Evolutionary conservation across 2,113 vertebrate genomes (phyloP).

Genomic region (Percopsis transmontana): DNA sequence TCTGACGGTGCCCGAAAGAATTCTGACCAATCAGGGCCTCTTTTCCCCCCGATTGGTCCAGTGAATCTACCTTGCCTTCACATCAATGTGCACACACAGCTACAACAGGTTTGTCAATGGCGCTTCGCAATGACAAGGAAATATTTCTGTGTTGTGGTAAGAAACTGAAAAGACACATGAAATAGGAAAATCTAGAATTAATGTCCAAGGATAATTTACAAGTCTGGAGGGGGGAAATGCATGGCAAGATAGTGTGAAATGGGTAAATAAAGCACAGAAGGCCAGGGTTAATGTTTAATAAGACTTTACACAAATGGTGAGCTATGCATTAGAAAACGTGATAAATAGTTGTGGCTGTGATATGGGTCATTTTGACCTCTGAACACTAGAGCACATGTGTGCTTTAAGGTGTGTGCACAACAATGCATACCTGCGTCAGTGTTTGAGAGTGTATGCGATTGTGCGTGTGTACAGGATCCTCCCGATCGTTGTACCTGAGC

Average conservation of each 20-base stretch:
- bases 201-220: neutral
- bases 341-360: conserved; percentile 21
- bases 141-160: too few relatives aligned
- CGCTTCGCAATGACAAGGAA: too few relatives aligned
- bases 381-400: neutral
- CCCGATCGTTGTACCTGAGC: conserved; percentile 78
- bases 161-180: neutral
- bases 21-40: too few relatives aligned
- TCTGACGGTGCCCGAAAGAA: too few relatives aligned
- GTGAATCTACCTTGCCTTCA: too few relatives aligned
- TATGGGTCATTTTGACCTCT: neutral
- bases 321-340: conserved; percentile 23
- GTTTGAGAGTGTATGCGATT: neutral
- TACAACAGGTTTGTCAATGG: too few relatives aligned
- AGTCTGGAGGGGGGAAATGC: too few relatives aligned
- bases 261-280: conserved; percentile 54
- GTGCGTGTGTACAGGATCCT: neutral
- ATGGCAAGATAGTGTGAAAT: conserved; percentile 42
- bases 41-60: too few relatives aligned
- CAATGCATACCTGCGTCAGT: neutral
- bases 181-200: conserved; percentile 27
- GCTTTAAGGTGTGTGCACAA: too few relatives aligned
- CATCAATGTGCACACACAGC: too few relatives aligned
- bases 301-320: conserved; percentile 38
- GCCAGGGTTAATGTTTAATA: conserved; percentile 69